Conservation (phyloP, 2,113 vertebrate species). For the Tenrec ecaudatus region DNA sequence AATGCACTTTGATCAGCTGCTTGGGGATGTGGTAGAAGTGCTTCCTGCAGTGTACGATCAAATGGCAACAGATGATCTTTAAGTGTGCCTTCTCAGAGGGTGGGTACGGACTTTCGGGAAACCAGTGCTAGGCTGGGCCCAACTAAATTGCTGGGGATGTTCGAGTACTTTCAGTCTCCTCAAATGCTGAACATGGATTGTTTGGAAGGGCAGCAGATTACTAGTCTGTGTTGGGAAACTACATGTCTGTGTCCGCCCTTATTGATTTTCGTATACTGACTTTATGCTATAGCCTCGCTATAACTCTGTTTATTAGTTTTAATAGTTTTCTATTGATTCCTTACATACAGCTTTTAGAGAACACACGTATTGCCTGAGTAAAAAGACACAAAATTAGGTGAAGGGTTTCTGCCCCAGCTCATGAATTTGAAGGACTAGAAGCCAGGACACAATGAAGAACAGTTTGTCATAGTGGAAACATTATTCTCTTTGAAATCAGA, state of each 20-base stretch:
- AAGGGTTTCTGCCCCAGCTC: neutral
- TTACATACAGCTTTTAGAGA: neutral
- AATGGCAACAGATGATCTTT: neutral
- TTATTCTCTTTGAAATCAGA: neutral
- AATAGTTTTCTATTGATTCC: neutral
- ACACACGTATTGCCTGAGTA: neutral
- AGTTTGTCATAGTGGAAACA: neutral
- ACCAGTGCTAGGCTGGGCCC: neutral
- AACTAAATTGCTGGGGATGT: neutral
- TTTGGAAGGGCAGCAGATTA: neutral
- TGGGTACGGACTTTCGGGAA: neutral
- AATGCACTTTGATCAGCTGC: neutral
- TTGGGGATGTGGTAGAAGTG: neutral
- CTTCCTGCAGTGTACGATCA: neutral
- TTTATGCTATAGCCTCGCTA: neutral
- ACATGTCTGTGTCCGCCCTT: neutral
- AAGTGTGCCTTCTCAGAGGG: neutral
- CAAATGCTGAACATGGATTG: neutral
- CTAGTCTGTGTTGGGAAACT: neutral
- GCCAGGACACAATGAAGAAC: neutral
- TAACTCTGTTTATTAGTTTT: neutral
- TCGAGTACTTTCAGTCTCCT: neutral
- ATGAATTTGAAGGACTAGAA: neutral
- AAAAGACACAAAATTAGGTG: neutral
- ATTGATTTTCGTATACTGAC: neutral